Percentiles rank a stretch among this genome's conserved stretches.
These are phyloP conservation scores for Nansenia antarctica DNA, from an alignment of 2,113 vertebrate species.

Conservation along the genomic window DNA sequence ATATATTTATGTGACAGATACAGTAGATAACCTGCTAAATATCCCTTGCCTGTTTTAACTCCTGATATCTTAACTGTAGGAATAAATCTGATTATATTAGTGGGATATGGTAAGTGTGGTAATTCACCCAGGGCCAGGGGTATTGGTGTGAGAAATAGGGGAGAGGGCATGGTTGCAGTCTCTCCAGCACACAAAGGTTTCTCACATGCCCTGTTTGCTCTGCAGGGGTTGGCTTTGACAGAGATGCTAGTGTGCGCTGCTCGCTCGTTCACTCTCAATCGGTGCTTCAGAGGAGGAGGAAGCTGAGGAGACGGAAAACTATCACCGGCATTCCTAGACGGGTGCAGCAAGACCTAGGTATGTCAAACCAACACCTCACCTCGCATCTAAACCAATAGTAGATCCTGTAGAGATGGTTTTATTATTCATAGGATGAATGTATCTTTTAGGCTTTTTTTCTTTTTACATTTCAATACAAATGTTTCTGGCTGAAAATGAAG, in stretches of 20 bases:
- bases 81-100: no score
- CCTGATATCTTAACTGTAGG: not conserved
- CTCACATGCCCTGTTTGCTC: slow-evolving; percentile 74
- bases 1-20: not conserved
- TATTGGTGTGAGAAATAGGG: not conserved
- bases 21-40: no score
- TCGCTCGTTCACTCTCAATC: slow-evolving; percentile 98
- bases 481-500: no score
- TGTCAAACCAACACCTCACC: no score
- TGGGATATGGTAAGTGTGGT: no score
- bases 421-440: no score
- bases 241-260: slow-evolving; percentile 97
- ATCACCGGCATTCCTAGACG: slow-evolving; percentile 93
- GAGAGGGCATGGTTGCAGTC: not conserved
- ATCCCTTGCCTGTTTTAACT: not conserved
- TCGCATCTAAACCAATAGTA: no score
- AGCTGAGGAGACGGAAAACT: slow-evolving; percentile 94
- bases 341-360: slow-evolving; percentile 93
- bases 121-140: no score
- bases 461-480: no score
- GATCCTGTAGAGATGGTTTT: no score
- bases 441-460: no score
- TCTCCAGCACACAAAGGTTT: slow-evolving; percentile 16
- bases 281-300: slow-evolving; percentile 93
- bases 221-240: slow-evolving; percentile 97